Percentiles rank a stretch among this genome's conserved stretches.
phyloP scores from a whole-genome alignment of 1,140 invertebrate species.

The Anoplolepis gracilipes region DNA sequence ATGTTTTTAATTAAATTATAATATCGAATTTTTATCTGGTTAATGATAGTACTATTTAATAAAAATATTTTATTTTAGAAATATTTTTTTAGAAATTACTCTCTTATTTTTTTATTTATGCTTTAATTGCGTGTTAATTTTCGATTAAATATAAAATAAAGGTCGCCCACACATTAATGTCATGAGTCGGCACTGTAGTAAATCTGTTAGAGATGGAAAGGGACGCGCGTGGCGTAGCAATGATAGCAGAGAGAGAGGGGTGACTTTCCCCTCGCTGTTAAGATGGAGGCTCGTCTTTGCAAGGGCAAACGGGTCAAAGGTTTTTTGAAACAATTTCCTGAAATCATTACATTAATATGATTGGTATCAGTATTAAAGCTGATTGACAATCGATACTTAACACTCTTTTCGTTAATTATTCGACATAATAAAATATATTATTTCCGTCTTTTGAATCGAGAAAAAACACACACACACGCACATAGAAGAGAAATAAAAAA shows the following conservation, averaged over 20 bases:
- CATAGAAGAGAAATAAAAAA: no score
- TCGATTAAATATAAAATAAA: neutral
- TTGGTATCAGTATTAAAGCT: slow-evolving; percentile 36
- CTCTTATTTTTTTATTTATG: neutral
- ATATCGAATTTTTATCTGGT: neutral
- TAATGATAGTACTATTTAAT: neutral
- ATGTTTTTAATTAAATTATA: slow-evolving; percentile 2
- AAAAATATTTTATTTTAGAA: neutral
- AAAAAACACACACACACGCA: no score
- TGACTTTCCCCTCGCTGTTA: slow-evolving; percentile 55
- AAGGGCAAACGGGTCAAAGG: slow-evolving; percentile 81
- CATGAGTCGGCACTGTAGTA: slow-evolving; percentile 37
- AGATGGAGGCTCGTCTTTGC: slow-evolving; percentile 78
- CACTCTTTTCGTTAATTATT: neutral
- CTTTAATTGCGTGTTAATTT: neutral
- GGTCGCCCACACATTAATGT: neutral
- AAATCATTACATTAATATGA: slow-evolving; percentile 14
- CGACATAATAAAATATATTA: neutral
- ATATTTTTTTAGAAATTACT: neutral
- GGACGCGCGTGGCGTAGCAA: neutral
- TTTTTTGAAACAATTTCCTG: slow-evolving; percentile 50
- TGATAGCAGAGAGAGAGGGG: slow-evolving; percentile 36
- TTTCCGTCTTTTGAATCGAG: neutral
- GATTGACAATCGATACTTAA: neutral
- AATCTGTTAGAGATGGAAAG: slow-evolving; percentile 10